These are phyloP conservation scores for Listrodromus nycthemerus DNA, from an alignment of 2,888 invertebrate species.

Conservation along the genomic window DNA sequence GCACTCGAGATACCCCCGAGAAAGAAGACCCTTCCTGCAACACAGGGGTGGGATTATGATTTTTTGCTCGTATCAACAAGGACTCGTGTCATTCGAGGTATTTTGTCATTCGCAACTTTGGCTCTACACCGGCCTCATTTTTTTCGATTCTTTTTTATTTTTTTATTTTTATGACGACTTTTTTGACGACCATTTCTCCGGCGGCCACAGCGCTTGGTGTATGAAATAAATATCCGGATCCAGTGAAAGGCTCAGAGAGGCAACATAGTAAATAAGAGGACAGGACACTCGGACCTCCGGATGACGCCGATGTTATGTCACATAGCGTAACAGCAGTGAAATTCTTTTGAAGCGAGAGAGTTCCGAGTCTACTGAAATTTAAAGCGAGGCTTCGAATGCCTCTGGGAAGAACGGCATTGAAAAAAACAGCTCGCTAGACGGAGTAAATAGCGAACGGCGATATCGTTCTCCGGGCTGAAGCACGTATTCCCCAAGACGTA, in stretches of 20 bases:
- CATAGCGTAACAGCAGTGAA: background rate
- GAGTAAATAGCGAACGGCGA: background rate
- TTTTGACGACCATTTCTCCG: background rate
- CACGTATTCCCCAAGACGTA: slow-evolving; percentile 29
- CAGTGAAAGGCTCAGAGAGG: slow-evolving; percentile 28
- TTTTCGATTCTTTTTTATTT: background rate
- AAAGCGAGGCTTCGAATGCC: background rate
- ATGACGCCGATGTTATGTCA: background rate
- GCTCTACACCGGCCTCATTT: background rate
- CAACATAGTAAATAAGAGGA: slow-evolving; percentile 30
- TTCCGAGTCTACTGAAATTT: background rate
- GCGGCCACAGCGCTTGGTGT: background rate
- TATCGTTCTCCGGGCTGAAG: background rate
- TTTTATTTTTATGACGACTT: background rate
- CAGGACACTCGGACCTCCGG: slow-evolving; percentile 1
- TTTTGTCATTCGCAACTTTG: background rate
- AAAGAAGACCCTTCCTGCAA: background rate
- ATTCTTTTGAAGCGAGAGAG: background rate
- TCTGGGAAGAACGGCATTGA: background rate
- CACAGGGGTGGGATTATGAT: background rate
- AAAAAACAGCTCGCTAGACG: slow-evolving; percentile 9
- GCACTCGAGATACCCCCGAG: background rate
- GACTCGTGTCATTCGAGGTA: background rate
- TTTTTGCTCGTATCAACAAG: background rate
- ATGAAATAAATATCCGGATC: background rate